Evolutionary conservation across 2,797 vertebrate genomes (phyloP).

Genomic region (Chanos chanos): DNA sequence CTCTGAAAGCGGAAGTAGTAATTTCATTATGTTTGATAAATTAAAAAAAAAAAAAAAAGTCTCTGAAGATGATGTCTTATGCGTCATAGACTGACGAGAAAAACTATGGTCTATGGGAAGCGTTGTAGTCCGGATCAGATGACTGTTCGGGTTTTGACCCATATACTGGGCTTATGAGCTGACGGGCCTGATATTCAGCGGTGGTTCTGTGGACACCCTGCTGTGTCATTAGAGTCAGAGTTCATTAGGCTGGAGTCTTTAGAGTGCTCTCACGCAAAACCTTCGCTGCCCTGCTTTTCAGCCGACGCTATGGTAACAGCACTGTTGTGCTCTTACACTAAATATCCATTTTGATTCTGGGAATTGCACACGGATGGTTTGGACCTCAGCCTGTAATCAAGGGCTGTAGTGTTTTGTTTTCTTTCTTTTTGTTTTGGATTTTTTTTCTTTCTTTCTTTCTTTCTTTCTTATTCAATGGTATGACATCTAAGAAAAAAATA

Average conservation of each 20-base stretch:
- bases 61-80: too few relatives aligned
- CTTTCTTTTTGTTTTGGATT: background rate
- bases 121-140: too few relatives aligned
- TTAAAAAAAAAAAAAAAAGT: too few relatives aligned
- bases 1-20: too few relatives aligned
- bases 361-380: slow-evolving; percentile 19
- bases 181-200: slow-evolving; percentile 18
- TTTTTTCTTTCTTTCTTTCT: background rate
- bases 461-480: background rate
- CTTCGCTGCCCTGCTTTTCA: slow-evolving; percentile 36
- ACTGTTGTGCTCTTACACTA: slow-evolving; percentile 46
- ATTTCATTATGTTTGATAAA: too few relatives aligned
- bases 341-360: slow-evolving; percentile 25
- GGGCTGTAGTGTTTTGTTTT: background rate
- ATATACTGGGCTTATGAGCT: slow-evolving; percentile 18
- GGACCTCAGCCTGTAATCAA: slow-evolving; percentile 6
- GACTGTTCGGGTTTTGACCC: slow-evolving; percentile 8
- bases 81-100: too few relatives aligned
- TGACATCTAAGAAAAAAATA: background rate
- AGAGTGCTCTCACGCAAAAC: slow-evolving; percentile 39
- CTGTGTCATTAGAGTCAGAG: slow-evolving; percentile 44
- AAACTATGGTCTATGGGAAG: too few relatives aligned
- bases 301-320: slow-evolving; percentile 51
- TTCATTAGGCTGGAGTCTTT: slow-evolving; percentile 44
- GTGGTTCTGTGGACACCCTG: slow-evolving; percentile 22